These are phyloP conservation scores for Vespertilio murinus DNA, from an alignment of 2,797 vertebrate species.

Conservation along the genomic window DNA sequence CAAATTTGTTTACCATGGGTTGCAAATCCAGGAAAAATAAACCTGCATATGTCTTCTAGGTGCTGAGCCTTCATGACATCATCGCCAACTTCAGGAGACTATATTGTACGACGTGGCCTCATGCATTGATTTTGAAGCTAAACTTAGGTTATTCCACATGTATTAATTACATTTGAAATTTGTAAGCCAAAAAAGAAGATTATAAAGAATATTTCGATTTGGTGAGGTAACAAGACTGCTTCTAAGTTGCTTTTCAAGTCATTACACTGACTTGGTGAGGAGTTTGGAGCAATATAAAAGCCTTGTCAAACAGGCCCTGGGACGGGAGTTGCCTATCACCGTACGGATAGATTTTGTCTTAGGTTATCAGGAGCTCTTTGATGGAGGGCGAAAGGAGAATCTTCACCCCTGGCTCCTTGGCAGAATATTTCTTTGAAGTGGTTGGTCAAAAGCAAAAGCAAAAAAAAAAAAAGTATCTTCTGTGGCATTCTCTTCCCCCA, in stretches of 20 bases:
- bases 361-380: background rate
- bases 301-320: background rate
- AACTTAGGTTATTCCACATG: background rate
- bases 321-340: background rate
- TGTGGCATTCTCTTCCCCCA: background rate
- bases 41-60: background rate
- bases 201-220: slow-evolving; percentile 32
- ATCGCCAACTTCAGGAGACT: background rate
- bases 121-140: slow-evolving; percentile 17
- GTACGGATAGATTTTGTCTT: background rate
- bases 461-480: background rate
- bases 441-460: background rate
- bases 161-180: background rate
- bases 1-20: background rate
- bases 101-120: background rate
- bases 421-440: background rate
- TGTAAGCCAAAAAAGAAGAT: slow-evolving; percentile 7
- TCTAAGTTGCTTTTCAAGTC: slow-evolving; percentile 2
- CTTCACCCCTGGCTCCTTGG: background rate
- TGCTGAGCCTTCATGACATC: background rate
- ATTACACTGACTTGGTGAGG: background rate
- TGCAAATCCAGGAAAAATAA: slow-evolving; percentile 29
- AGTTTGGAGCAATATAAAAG: background rate
- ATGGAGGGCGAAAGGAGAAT: background rate
- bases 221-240: background rate